These are phyloP conservation scores for Sisyra terminalis DNA, from an alignment of 2,888 invertebrate species.

Conservation along the genomic window DNA sequence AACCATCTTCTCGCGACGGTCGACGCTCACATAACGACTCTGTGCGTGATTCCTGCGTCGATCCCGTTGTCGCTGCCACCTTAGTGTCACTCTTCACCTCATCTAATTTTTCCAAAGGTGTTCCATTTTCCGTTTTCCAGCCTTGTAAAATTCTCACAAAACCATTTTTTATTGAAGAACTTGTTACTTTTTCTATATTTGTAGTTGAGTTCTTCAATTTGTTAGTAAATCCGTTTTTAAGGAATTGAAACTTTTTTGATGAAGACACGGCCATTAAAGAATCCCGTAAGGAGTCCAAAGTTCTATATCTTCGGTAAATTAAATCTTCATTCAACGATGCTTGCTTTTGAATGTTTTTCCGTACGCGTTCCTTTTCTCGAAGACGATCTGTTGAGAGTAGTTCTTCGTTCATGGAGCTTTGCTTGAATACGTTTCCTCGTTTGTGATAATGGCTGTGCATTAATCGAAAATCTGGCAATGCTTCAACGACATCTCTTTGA, in stretches of 20 bases:
- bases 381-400: slow-evolving; percentile 74
- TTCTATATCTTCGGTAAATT: slow-evolving; percentile 47
- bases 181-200: slow-evolving; percentile 66
- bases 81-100: not conserved
- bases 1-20: slow-evolving; percentile 73
- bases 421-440: slow-evolving; percentile 52
- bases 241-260: slow-evolving; percentile 57
- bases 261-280: slow-evolving; percentile 56
- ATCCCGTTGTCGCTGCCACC: slow-evolving; percentile 15
- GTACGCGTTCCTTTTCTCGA: slow-evolving; percentile 63
- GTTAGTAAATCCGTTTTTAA: slow-evolving; percentile 68
- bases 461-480: slow-evolving; percentile 47
- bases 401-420: slow-evolving; percentile 79
- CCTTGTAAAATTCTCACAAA: slow-evolving; percentile 75
- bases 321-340: slow-evolving; percentile 78
- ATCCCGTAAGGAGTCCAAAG: slow-evolving; percentile 53
- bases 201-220: slow-evolving; percentile 71
- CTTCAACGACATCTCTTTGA: slow-evolving; percentile 46
- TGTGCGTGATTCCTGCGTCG: slow-evolving; percentile 19
- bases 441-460: slow-evolving; percentile 22
- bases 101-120: slow-evolving; percentile 14
- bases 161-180: slow-evolving; percentile 48
- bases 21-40: slow-evolving; percentile 38
- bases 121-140: slow-evolving; percentile 42
- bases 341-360: slow-evolving; percentile 76